Evolutionary conservation across 2,888 invertebrate species (phyloP), one percentile per base, ranked within the genome.

Genomic region (Cheilosia urbana): DNA sequence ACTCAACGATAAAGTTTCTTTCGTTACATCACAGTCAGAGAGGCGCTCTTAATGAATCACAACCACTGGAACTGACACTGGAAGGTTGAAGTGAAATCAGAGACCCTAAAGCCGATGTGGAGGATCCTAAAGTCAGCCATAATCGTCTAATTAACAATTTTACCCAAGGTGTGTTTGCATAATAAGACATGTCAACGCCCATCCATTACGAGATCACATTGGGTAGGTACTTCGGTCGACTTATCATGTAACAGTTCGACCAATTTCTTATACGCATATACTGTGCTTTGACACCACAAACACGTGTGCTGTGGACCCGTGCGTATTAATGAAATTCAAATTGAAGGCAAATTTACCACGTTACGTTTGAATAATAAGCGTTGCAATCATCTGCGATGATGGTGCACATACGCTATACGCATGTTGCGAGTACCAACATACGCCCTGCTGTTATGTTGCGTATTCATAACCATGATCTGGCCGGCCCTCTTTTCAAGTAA

Each of bases 301-400:
- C 78, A 73, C 78, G 63, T 83, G 83, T 73, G 66, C 40, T 60
- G 34, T 60, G 34, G 47, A 40, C 55, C 53, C 69, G 75, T 84
- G 65, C 60, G 71, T 71, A 62, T 55, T 79, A 75, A 84, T 84
- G 75, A 79, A 84, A 84, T 84, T 75, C 75, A 75, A 65, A 79
- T 79, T 79, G 58, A 62, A 65, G 79, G 68, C 78, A 51, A 51
- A 15, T 11, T 1, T 17, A 42, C n/a, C 49, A 21, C 24, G 57
- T 11, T 15, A 24, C 53, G 62, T 55, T 63, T 53, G 17, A 69
- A 78, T 71, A 34, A 45, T 53, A 19, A 7, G 62, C 78, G 49
- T 57, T 47, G 69, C 69, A 78, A 69, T 63, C 78, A 62, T 19
- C 45, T 62, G 60, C 49, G 47, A 19, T 42, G 27, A 30, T 24